These are phyloP conservation scores for Pristionchus japonicus DNA, from an alignment of 2,888 invertebrate species.

Conservation along the genomic window DNA sequence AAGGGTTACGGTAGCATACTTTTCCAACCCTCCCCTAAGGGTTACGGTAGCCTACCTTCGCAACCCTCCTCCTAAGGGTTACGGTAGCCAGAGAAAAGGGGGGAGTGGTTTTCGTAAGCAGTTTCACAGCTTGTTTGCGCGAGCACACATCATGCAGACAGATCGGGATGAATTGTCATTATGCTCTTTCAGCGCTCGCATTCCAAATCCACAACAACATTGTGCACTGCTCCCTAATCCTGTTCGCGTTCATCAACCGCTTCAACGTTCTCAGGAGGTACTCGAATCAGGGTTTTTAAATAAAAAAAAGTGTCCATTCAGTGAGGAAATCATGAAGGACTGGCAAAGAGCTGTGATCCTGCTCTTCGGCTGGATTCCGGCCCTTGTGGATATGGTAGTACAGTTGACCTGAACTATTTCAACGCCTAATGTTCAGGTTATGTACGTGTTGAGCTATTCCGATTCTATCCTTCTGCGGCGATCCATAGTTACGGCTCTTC, in stretches of 20 bases:
- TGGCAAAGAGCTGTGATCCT: neutral
- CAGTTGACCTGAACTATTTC: too few species aligned
- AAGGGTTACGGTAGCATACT: too few species aligned
- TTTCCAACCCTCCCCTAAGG: too few species aligned
- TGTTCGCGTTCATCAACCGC: neutral
- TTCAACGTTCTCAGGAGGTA: neutral
- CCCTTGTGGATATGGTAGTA: too few species aligned
- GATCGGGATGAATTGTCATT: too few species aligned
- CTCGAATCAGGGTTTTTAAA: neutral
- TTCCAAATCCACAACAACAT: neutral
- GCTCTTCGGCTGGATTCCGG: neutral
- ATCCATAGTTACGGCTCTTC: neutral
- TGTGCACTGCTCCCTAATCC: neutral
- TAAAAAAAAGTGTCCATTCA: neutral
- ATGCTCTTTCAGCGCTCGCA: neutral
- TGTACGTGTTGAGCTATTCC: neutral
- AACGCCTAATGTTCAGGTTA: neutral
- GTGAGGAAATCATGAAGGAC: neutral
- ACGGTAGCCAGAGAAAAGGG: too few species aligned
- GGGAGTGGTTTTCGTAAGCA: too few species aligned
- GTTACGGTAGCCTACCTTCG: too few species aligned
- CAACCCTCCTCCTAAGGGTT: too few species aligned
- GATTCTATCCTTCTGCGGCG: neutral
- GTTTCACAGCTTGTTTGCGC: too few species aligned
- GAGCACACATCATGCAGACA: too few species aligned